Base-by-base conservation (phyloP, 1,140 invertebrate species). In the Littorina saxatilis region DNA sequence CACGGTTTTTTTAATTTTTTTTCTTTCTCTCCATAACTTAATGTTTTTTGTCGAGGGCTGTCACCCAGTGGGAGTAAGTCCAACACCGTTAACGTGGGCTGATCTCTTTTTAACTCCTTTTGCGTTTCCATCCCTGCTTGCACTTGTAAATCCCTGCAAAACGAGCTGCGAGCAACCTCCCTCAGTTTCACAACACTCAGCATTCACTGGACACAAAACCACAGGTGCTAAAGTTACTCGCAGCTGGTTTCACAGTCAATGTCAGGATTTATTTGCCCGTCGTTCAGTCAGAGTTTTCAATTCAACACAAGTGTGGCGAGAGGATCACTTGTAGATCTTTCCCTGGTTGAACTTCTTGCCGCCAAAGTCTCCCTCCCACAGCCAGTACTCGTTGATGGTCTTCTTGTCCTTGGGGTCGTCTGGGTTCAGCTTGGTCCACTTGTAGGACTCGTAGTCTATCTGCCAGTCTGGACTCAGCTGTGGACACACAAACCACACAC, bases 381-480 rank as follows among this genome's bases (percentile, higher is more conserved):
- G 95, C 91, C 99, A 96, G 93, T 99, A 99, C 90, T 99, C 95
- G 84, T 96, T 94, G 15, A 99, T 97, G 58, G 98, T 91, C 87
- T 96, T 95, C 94, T 99, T 99, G 70, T 97, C 98, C 88, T 97
- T 95, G 84, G 95, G 94, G 72, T 94, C 94, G 78, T 94, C 93
- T 58, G 97, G 94, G 92, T 99, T 96, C 61, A 99, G 93, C 93
- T 99, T 99, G 86, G 94, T 97, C 99, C 99, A 99, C 63, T 94
- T 94, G 91, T 99, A 99, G 17, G 96, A 96, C 94, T 99, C 98
- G 90, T 99, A 99, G 94, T 99, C 99, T 52, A 99, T 94, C 93
- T 98, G 96, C 97, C 97, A 99, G 92, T 99, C 98, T 73, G 96
- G 95, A 86, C 94, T 95, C 52, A 98, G 93, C 95, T 97, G 91